A percentile compares a stretch with the other conserved stretches of the same genome.
Evolutionary conservation across 2,113 vertebrate genomes (phyloP).

Genomic region (Tragelaphus imberbis): DNA sequence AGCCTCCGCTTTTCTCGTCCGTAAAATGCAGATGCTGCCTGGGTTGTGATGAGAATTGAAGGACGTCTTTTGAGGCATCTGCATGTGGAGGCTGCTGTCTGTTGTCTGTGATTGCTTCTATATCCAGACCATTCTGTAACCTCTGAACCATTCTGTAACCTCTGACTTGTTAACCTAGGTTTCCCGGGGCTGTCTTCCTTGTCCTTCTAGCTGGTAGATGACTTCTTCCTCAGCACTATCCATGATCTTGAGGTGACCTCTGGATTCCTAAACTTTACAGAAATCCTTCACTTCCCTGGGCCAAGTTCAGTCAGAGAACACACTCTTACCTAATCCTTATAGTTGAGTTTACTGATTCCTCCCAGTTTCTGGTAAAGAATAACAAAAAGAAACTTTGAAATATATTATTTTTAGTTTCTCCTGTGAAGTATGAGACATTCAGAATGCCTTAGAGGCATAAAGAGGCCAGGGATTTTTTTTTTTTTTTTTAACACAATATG

Average conservation of each 20-base stretch:
- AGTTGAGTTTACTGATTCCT: not conserved
- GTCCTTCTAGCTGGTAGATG: not conserved
- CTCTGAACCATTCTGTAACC: no score
- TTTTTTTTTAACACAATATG: not conserved
- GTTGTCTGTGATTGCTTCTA: not conserved
- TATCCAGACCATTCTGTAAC: no score
- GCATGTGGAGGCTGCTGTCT: not conserved
- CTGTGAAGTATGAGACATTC: not conserved
- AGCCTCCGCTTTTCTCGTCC: not conserved
- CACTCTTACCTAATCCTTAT: not conserved
- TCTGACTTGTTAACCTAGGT: not conserved
- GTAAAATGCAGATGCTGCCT: not conserved
- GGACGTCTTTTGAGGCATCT: not conserved
- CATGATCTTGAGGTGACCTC: not conserved
- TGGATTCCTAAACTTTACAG: not conserved
- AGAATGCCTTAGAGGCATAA: not conserved
- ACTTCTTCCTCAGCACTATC: no score
- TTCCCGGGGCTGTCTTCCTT: not conserved
- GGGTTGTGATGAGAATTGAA: not conserved
- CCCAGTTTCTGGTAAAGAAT: not conserved
- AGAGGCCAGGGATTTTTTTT: not conserved
- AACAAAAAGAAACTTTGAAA: not conserved
- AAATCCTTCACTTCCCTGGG: not conserved
- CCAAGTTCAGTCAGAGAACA: not conserved
- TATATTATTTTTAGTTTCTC: conserved; percentile 23